Conservation (phyloP, 2,797 vertebrate species). For the Octomys mimax region DNA sequence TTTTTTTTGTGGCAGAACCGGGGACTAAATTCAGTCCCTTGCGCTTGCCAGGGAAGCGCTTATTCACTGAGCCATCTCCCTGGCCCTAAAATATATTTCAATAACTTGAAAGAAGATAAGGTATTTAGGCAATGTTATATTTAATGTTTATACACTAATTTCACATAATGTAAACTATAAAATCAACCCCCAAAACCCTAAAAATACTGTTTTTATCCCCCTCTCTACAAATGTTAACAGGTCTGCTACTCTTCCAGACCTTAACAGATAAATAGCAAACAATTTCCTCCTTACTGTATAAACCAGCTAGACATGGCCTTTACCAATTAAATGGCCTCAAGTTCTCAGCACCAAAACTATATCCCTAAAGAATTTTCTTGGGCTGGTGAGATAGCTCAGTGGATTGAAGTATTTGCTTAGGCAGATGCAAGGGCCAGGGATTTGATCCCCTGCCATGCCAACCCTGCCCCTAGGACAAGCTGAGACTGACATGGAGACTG, state of each 20-base stretch:
- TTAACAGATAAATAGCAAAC: not conserved
- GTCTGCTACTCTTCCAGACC: not conserved
- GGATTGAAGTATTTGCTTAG: no score
- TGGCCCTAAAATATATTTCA: not conserved
- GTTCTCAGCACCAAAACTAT: not conserved
- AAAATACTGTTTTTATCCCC: not conserved
- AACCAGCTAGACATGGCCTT: not conserved
- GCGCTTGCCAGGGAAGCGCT: no score
- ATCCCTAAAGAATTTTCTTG: not conserved
- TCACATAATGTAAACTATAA: constrained; percentile 7
- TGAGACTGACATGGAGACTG: no score
- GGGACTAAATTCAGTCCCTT: no score
- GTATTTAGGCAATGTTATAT: not conserved
- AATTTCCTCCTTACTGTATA: not conserved
- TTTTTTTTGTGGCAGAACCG: no score
- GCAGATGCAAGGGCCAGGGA: no score
- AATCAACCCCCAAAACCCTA: not conserved
- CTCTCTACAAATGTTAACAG: not conserved
- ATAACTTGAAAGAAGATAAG: constrained; percentile 21
- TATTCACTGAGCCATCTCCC: no score
- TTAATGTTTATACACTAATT: constrained; percentile 34
- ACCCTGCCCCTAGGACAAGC: no score
- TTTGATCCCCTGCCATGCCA: no score
- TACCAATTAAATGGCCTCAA: not conserved
- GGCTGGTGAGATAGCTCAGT: no score